These are phyloP conservation scores for Labia minor DNA, from an alignment of 2,888 invertebrate genomes.

Conservation along the genomic window DNA sequence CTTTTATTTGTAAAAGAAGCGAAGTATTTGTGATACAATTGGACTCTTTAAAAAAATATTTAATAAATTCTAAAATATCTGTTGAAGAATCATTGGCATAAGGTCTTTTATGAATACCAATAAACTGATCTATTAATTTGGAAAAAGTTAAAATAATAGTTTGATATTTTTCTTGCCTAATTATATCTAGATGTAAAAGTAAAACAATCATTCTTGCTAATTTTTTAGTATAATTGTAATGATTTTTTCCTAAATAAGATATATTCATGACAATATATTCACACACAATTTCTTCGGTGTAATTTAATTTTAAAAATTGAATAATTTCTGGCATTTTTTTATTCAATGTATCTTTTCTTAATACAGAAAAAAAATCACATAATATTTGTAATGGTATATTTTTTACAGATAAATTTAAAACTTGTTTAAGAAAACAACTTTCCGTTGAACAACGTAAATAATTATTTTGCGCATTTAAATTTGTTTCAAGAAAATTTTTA, in stretches of 20 bases:
- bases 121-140: not conserved
- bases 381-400: not conserved
- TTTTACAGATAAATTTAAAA: not conserved
- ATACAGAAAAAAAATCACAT: not conserved
- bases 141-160: not conserved
- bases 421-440: not conserved
- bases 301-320: too few species aligned
- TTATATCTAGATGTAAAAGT: not conserved
- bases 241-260: not conserved
- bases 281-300: not conserved
- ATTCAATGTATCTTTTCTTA: not conserved
- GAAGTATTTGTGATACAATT: not conserved
- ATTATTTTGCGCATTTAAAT: not conserved
- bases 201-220: not conserved
- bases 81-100: not conserved
- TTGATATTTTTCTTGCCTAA: not conserved
- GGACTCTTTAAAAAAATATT: not conserved
- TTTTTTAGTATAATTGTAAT: not conserved
- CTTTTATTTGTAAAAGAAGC: not conserved
- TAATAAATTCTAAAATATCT: not conserved
- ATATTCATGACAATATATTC: not conserved
- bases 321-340: not conserved
- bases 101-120: not conserved
- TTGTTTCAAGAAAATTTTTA: not conserved
- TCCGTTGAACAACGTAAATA: not conserved